Evolutionary conservation across 2,888 invertebrate genomes (phyloP).

Genomic region (Mesoligia furuncula): DNA sequence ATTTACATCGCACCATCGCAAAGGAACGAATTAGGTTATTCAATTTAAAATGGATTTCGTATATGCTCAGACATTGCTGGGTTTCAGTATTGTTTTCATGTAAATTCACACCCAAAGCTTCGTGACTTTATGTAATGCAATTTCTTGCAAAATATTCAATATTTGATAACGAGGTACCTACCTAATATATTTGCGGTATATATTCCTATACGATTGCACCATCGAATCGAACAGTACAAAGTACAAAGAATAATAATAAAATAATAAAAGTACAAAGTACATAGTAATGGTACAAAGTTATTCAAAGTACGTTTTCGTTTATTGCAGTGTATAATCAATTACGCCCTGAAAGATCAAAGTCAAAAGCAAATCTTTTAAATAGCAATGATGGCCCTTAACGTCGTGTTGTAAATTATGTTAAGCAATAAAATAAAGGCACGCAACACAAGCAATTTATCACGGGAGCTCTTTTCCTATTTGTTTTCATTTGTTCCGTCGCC

Average conservation of each 20-base stretch:
- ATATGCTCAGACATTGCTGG: constrained; percentile 14
- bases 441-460: constrained; percentile 79
- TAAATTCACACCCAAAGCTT: constrained; percentile 16
- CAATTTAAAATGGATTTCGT: constrained; percentile 53
- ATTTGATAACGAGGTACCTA: neutral
- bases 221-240: constrained; percentile 1
- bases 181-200: neutral
- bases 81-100: constrained; percentile 15
- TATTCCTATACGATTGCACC: neutral
- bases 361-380: constrained; percentile 66
- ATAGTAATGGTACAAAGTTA: too few relatives aligned
- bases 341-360: constrained; percentile 29
- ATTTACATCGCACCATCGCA: constrained; percentile 45
- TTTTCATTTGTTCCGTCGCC: constrained; percentile 83
- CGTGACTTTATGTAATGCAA: constrained; percentile 1
- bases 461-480: constrained; percentile 80
- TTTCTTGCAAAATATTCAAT: neutral
- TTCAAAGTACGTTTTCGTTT: neutral
- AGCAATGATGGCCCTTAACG: constrained; percentile 68
- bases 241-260: too few relatives aligned
- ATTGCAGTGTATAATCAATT: constrained; percentile 23
- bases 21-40: constrained; percentile 54
- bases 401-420: constrained; percentile 75
- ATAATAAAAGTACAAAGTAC: too few relatives aligned
- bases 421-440: constrained; percentile 79